These are phyloP conservation scores for Brachionichthys hirsutus DNA, from an alignment of 2,113 vertebrate species.

Conservation along the genomic window DNA sequence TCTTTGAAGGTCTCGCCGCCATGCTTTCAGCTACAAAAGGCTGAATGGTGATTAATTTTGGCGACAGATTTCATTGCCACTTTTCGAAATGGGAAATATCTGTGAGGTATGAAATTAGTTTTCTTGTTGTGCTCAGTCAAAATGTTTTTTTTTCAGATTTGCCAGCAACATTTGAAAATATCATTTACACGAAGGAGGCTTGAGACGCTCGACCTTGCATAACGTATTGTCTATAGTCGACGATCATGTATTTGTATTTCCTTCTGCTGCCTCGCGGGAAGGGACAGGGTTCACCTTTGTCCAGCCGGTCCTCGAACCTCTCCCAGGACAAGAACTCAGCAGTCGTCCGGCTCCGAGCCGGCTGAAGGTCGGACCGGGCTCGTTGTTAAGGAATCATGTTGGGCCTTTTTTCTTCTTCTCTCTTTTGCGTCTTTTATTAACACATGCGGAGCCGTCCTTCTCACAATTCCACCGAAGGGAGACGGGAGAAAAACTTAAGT, in stretches of 20 bases:
- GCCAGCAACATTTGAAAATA: conserved; percentile 21
- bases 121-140: conserved; percentile 38
- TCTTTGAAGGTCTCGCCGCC: conserved; percentile 71
- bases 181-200: conserved; percentile 48
- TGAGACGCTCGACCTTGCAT: conserved; percentile 49
- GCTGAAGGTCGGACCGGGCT: conserved; percentile 56
- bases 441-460: conserved; percentile 30
- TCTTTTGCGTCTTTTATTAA: conserved; percentile 26
- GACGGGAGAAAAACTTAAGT: conserved; percentile 36
- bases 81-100: conserved; percentile 65
- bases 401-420: neutral
- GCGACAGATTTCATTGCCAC: conserved; percentile 47
- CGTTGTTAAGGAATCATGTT: conserved; percentile 24
- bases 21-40: conserved; percentile 63
- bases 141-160: conserved; percentile 23
- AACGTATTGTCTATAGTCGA: too few species aligned
- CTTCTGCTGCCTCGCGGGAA: neutral
- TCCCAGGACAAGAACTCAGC: conserved; percentile 47
- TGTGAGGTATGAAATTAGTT: conserved; percentile 68
- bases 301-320: conserved; percentile 53
- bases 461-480: conserved; percentile 37
- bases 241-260: too few species aligned
- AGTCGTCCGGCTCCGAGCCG: conserved; percentile 34
- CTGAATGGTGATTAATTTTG: conserved; percentile 60
- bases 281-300: conserved; percentile 51